These are phyloP conservation scores for Poecilia latipinna DNA, from an alignment of 2,113 vertebrate species.

Conservation along the genomic window DNA sequence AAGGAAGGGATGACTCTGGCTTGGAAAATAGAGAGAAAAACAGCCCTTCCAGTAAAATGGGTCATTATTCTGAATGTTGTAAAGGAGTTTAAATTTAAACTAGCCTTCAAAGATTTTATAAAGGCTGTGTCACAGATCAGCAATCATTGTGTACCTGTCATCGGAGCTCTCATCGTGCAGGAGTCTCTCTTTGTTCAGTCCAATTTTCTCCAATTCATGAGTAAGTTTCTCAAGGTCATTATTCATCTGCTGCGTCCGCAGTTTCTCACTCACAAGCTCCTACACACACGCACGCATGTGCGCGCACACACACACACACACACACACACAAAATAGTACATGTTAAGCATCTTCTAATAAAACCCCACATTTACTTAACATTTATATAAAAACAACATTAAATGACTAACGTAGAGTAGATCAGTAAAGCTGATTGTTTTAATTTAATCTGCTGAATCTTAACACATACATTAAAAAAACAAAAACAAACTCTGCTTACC, in stretches of 20 bases:
- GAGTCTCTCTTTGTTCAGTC: constrained; percentile 95
- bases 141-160: constrained; percentile 84
- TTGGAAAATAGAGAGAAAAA: not conserved
- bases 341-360: not conserved
- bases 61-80: not conserved
- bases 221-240: constrained; percentile 97
- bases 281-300: constrained; percentile 50
- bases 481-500: constrained; percentile 73
- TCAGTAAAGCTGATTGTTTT: too few relatives aligned
- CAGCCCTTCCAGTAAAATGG: constrained; percentile 1
- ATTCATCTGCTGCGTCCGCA: constrained; percentile 94
- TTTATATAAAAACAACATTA: not conserved
- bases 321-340: constrained; percentile 28
- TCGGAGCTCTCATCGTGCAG: constrained; percentile 91
- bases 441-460: not conserved
- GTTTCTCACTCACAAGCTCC: constrained; percentile 96
- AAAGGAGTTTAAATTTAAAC: not conserved
- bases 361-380: not conserved
- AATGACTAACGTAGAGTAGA: too few relatives aligned
- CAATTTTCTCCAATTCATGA: constrained; percentile 97
- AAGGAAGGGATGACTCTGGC: not conserved
- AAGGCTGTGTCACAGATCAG: not conserved
- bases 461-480: too few relatives aligned
- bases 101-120: not conserved
- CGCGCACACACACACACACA: not conserved